Base-by-base conservation (phyloP, 2,113 vertebrate genomes). In the Festucalex cinctus region DNA sequence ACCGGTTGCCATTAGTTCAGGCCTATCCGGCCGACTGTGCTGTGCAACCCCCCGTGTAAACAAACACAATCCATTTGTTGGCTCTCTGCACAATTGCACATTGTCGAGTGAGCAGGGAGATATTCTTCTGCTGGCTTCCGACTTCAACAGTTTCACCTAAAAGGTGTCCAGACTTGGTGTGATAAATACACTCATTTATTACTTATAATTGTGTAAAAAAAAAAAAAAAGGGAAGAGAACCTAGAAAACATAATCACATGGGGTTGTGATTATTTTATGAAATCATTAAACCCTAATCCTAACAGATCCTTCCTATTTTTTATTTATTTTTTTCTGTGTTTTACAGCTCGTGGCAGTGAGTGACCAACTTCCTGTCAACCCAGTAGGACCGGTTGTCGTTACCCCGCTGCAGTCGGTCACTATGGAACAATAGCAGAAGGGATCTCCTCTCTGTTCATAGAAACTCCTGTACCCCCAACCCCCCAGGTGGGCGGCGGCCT, bases 51-150 rank as follows among this genome's bases (percentile, higher is more conserved):
- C 64, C 54, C 65, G 53, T 74, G 74, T 75, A 86, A 85, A 86
- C 78, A 86, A 81, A 87, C 72, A 62, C 83, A 69, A 69, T 73
- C 66, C 65, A 43, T 75, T 72, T 35, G 44, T 79, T 63, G 32
- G 64, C n/a, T 69, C 41, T 48, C n/a, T 36, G 32, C 68, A 79
- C 75, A 81, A 69, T 22, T 61, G 62, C 24, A 64, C 69, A 56
- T 68, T 78, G 57, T n/a, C 43, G 60, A 2, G 64, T 3, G 32
- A 63, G 35, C 35, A 20, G 49, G n/a, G 20, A 22, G 5, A 41
- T 20, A 35, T 44, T 63, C 16, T 46, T 41, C 41, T 46, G 14
- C 17, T 32, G 69, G 69, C 61, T 17, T 63, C 68, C 43, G 75
- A 75, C 72, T 57, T 70, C 69, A 70, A 54, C 75, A 62, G 60